Evolutionary conservation across 2,888 invertebrate genomes (phyloP).

Genomic region (Mesoligia furuncula): DNA sequence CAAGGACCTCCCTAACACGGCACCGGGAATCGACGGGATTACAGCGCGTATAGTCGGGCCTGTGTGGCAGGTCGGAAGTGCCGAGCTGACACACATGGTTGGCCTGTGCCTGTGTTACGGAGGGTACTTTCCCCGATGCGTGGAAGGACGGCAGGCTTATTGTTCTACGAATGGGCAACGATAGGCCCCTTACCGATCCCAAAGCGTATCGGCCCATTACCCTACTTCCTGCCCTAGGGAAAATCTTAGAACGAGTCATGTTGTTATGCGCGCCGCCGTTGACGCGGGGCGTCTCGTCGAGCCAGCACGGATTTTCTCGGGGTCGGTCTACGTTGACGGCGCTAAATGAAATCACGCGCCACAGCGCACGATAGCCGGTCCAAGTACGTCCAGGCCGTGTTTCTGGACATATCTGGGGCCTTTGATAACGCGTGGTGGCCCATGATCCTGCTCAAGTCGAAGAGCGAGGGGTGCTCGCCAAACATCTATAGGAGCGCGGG

Average conservation of each 20-base stretch:
- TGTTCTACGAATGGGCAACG: too few species aligned
- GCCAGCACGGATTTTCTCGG: constrained; percentile 69
- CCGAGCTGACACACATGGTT: too few species aligned
- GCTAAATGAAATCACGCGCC: constrained; percentile 22
- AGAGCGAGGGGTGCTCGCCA: constrained; percentile 55
- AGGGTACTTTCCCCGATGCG: too few species aligned
- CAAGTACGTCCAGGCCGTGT: constrained; percentile 61
- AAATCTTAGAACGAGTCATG: constrained; percentile 67
- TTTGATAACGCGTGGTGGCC: constrained; percentile 74
- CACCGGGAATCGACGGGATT: too few species aligned
- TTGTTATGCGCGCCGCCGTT: constrained; percentile 51
- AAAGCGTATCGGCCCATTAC: too few species aligned
- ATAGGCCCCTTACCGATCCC: too few species aligned
- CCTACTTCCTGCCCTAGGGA: constrained; percentile 56
- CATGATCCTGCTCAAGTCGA: constrained; percentile 66
- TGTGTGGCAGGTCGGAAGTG: too few species aligned
- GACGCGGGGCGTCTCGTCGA: not conserved
- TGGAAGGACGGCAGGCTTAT: too few species aligned
- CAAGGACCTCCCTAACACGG: too few species aligned
- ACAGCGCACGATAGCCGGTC: not conserved
- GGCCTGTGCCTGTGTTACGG: too few species aligned
- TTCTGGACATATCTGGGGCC: constrained; percentile 67
- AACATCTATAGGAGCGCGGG: too few species aligned
- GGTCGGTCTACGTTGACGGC: constrained; percentile 67
- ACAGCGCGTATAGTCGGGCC: too few species aligned